Conservation (phyloP, 2,888 invertebrate genomes). For the Drosophila anomalata region DNA sequence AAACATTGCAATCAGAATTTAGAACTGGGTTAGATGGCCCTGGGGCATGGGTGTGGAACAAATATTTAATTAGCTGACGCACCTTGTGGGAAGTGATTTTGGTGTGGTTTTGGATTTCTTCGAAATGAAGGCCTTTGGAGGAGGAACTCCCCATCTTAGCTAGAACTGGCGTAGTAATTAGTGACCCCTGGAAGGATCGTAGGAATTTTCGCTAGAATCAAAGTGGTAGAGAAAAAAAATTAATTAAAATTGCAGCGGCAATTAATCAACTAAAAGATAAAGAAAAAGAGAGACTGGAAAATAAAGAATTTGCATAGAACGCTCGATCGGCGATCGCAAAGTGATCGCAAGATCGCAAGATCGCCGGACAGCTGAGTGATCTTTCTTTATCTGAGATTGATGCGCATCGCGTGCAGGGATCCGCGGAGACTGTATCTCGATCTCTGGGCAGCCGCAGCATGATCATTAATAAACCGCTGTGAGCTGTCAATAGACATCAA, state of each 20-base stretch:
- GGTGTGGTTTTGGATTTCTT: constrained; percentile 52
- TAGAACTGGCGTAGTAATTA: constrained; percentile 14
- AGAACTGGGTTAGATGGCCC: constrained; percentile 72
- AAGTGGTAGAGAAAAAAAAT: constrained; percentile 47
- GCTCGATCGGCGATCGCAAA: constrained; percentile 34
- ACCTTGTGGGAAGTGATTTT: constrained; percentile 71
- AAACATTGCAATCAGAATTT: constrained; percentile 76
- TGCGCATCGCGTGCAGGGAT: constrained; percentile 67
- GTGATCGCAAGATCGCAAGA: constrained; percentile 23
- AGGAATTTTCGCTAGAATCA: constrained; percentile 13
- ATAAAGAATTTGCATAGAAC: constrained; percentile 58
- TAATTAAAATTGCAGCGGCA: constrained; percentile 71
- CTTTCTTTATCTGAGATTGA: constrained; percentile 66
- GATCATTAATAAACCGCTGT: constrained; percentile 82
- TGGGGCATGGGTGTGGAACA: constrained; percentile 52
- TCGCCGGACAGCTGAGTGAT: constrained; percentile 63
- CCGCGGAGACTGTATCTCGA: constrained; percentile 38
- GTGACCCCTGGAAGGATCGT: constrained; percentile 14
- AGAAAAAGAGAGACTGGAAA: constrained; percentile 1
- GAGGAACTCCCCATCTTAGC: constrained; percentile 1
- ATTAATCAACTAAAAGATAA: constrained; percentile 65
- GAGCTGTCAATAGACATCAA: constrained; percentile 82
- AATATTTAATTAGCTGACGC: constrained; percentile 75
- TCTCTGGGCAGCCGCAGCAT: constrained; percentile 62
- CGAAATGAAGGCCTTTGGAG: constrained; percentile 43